A percentile compares a stretch with the other conserved stretches of the same genome.
phyloP scores from a whole-genome alignment of 2,888 invertebrate genomes.

The Baronia brevicornis region DNA sequence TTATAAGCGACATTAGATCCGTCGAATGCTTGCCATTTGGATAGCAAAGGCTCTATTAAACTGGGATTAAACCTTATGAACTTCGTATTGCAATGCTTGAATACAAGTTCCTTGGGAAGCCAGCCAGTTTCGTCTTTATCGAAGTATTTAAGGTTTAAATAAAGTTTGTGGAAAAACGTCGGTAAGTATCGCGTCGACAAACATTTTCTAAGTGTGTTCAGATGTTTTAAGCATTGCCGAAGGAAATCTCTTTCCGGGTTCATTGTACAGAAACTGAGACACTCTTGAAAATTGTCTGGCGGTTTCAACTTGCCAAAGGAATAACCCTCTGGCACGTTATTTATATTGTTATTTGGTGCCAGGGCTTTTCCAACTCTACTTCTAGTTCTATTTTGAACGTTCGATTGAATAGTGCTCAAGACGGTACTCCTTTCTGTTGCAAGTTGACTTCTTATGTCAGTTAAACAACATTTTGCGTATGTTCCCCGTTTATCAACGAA shows the following conservation, averaged over 20 bases:
- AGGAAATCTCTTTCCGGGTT: conserved; percentile 51
- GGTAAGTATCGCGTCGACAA: conserved; percentile 42
- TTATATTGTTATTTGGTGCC: conserved; percentile 66
- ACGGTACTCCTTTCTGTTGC: conserved; percentile 48
- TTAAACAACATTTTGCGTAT: conserved; percentile 58
- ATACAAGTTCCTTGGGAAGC: conserved; percentile 57
- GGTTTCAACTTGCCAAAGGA: conserved; percentile 59
- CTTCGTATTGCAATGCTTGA: conserved; percentile 52
- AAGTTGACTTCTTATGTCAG: conserved; percentile 42
- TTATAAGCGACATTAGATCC: conserved; percentile 62
- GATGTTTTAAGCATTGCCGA: conserved; percentile 55
- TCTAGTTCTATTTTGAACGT: conserved; percentile 43
- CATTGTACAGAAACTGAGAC: conserved; percentile 46
- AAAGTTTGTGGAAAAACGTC: conserved; percentile 43
- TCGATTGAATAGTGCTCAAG: conserved; percentile 53
- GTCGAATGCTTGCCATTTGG: conserved; percentile 59
- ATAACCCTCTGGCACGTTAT: conserved; percentile 57
- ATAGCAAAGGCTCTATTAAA: conserved; percentile 64
- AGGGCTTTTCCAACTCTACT: conserved; percentile 51
- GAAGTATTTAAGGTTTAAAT: conserved; percentile 44
- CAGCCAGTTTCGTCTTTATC: conserved; percentile 57
- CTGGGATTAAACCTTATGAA: conserved; percentile 59
- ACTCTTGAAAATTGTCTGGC: conserved; percentile 59
- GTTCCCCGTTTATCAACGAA: conserved; percentile 61
- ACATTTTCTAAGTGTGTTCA: conserved; percentile 54